phyloP scores from a whole-genome alignment of 2,888 invertebrate genomes.

The Megalurothrips usitatus region DNA sequence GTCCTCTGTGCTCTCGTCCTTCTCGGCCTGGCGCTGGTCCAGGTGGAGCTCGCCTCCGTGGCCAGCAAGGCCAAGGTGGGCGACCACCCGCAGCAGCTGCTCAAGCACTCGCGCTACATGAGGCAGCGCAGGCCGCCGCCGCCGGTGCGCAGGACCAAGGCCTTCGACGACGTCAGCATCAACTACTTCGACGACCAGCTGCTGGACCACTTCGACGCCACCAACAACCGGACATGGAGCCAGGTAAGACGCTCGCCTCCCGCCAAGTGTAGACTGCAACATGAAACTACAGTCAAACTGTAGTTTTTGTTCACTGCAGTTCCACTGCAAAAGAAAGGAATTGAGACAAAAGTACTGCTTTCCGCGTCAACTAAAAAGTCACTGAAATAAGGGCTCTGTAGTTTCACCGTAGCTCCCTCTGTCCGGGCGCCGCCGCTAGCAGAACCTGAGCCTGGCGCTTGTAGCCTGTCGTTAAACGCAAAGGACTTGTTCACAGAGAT shows the following conservation, averaged over 20 bases:
- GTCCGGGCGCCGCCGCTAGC: neutral
- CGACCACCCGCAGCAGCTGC: constrained; percentile 40
- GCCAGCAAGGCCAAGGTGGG: constrained; percentile 35
- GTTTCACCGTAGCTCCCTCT: neutral
- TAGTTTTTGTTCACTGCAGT: too few species aligned
- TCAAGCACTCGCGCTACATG: constrained; percentile 39
- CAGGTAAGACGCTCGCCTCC: constrained; percentile 65
- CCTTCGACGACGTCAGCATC: neutral
- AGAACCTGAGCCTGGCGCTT: too few species aligned
- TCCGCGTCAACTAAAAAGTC: too few species aligned
- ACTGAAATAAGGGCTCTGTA: too few species aligned
- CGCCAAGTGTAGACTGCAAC: too few species aligned
- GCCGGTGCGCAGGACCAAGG: neutral
- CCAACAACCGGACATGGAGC: constrained; percentile 65
- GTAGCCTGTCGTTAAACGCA: too few species aligned
- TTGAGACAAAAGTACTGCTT: too few species aligned
- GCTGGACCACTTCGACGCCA: constrained; percentile 73
- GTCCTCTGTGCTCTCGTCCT: constrained; percentile 51
- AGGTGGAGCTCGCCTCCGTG: constrained; percentile 44
- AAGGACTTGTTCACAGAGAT: constrained; percentile 19
- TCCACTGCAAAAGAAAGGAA: too few species aligned
- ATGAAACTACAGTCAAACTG: too few species aligned
- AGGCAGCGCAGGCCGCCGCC: constrained; percentile 28
- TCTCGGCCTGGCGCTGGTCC: constrained; percentile 56
- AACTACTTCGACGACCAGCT: constrained; percentile 50